Percentiles rank a stretch among this genome's conserved stretches.
These are phyloP conservation scores for Drosophila bipectinata DNA, from an alignment of 1,140 invertebrate genomes.

Conservation along the genomic window DNA sequence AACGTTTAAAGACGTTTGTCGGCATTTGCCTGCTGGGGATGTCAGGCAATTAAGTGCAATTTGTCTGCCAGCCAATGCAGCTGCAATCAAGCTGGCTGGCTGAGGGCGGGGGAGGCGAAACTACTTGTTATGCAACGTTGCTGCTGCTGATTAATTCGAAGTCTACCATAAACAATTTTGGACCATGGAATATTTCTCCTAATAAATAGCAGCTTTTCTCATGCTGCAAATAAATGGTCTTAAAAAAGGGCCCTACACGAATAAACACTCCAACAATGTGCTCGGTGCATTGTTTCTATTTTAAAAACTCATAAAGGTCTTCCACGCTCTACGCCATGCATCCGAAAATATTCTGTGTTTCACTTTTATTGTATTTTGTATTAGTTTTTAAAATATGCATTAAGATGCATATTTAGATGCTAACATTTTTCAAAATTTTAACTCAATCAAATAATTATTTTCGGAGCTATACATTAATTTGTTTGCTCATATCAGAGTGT, in stretches of 20 bases:
- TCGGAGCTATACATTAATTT: no score
- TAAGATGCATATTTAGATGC: no score
- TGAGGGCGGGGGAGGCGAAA: background rate
- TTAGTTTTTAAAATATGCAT: no score
- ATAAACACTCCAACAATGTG: no score
- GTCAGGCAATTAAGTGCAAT: conserved; percentile 74
- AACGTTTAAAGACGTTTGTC: conserved; percentile 6
- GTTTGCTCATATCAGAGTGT: no score
- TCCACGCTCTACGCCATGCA: no score
- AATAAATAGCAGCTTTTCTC: background rate
- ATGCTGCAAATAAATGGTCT: background rate
- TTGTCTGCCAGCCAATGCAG: conserved; percentile 55
- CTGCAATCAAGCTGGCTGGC: conserved; percentile 14
- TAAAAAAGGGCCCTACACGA: background rate
- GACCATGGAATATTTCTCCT: background rate
- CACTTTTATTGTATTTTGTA: no score
- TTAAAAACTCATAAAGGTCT: no score
- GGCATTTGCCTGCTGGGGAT: conserved; percentile 40
- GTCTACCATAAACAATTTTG: background rate
- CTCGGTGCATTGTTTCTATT: no score
- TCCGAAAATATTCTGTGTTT: no score
- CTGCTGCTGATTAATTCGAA: conserved; percentile 4
- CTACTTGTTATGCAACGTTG: conserved; percentile 37
- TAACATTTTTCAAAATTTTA: no score
- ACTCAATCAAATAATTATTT: no score